A percentile compares a stretch with the other conserved stretches of the same genome.
These are phyloP conservation scores for Parapsyche elsis DNA, from an alignment of 1,140 invertebrate genomes.

Conservation along the genomic window DNA sequence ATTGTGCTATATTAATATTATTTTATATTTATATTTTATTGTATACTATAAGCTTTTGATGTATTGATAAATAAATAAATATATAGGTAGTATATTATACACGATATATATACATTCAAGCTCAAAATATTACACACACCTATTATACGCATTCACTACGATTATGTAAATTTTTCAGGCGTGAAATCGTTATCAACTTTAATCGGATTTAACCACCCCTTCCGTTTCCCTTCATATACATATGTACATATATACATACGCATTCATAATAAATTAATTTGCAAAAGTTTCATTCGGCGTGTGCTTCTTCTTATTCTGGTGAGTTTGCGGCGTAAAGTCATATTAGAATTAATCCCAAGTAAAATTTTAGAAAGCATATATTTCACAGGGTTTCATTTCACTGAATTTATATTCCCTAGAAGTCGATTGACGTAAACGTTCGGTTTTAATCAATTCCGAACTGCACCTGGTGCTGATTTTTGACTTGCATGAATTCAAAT, in stretches of 20 bases:
- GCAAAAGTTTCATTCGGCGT: neutral
- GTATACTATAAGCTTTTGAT: neutral
- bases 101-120: neutral
- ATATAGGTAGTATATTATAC: neutral
- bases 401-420: too few species aligned
- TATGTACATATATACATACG: neutral
- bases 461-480: too few species aligned
- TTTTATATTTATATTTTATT: too few species aligned
- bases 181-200: conserved; percentile 26
- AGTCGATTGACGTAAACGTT: too few species aligned
- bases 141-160: neutral
- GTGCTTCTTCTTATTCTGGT: neutral
- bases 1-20: too few species aligned
- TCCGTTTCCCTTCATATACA: neutral
- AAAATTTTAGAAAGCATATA: neutral
- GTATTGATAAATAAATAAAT: neutral
- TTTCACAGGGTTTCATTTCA: too few species aligned
- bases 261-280: conserved; percentile 7
- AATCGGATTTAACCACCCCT: conserved; percentile 16
- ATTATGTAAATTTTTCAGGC: conserved; percentile 28
- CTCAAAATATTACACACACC: neutral
- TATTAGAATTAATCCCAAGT: neutral
- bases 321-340: neutral
- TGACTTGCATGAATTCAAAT: too few species aligned
- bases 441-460: too few species aligned